Evolutionary conservation across 2,888 invertebrate species (phyloP).

Genomic region (Tachina grossa): DNA sequence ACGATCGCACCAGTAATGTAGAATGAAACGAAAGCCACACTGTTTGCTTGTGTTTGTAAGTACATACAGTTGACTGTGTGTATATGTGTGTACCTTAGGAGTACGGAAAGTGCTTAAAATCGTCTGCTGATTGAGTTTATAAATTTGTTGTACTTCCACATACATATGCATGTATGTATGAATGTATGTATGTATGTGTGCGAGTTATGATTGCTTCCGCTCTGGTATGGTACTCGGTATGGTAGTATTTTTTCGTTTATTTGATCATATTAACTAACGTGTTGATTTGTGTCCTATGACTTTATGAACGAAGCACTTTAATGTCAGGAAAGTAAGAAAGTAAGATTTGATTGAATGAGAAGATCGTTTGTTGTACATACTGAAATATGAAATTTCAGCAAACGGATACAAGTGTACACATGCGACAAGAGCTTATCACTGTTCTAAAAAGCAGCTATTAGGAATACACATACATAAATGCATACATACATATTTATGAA

Average conservation of each 20-base stretch:
- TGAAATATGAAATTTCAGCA: slow-evolving; percentile 39
- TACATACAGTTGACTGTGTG: background rate
- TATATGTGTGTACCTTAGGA: slow-evolving; percentile 17
- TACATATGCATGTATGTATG: background rate
- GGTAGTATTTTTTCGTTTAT: slow-evolving; percentile 20
- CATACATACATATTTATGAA: background rate
- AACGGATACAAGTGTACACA: slow-evolving; percentile 44
- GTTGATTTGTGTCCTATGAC: slow-evolving; percentile 37
- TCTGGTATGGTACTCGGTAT: slow-evolving; percentile 16
- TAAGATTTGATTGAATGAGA: slow-evolving; percentile 17
- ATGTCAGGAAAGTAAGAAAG: background rate
- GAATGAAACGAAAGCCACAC: slow-evolving; percentile 61
- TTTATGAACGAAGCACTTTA: slow-evolving; percentile 20
- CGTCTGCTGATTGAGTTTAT: slow-evolving; percentile 41
- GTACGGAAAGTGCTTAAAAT: slow-evolving; percentile 27
- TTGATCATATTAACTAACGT: background rate
- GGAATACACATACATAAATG: background rate
- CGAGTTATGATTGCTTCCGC: slow-evolving; percentile 60
- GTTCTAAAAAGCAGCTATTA: slow-evolving; percentile 1
- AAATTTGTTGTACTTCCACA: background rate
- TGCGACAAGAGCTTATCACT: slow-evolving; percentile 38
- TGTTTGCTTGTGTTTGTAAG: background rate
- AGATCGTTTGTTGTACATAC: slow-evolving; percentile 5
- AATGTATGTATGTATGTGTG: slow-evolving; percentile 3
- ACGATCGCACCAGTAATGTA: slow-evolving; percentile 57